Conservation (phyloP, 2,797 vertebrate species). For the Intellagama lesueurii region DNA sequence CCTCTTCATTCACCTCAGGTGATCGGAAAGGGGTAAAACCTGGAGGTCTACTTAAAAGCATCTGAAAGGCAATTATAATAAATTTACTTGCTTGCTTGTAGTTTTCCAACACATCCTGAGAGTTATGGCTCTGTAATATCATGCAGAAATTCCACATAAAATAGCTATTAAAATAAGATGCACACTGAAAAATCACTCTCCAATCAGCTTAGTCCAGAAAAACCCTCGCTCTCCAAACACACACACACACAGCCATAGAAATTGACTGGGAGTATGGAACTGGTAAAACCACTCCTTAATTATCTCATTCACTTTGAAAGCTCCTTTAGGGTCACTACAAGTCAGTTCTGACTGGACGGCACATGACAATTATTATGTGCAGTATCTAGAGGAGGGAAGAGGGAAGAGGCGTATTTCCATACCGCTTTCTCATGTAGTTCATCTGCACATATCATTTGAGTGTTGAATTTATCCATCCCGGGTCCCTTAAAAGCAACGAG, state of each 20-base stretch:
- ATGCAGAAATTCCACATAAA: background rate
- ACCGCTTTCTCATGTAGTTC: background rate
- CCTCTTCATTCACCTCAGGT: fast-evolving
- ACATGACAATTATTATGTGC: background rate
- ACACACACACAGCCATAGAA: background rate
- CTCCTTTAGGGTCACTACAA: no score
- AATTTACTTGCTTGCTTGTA: background rate
- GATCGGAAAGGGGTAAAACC: conserved; percentile 80
- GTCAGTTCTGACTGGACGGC: no score
- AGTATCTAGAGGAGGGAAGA: no score
- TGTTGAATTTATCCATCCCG: background rate
- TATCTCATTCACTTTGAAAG: no score
- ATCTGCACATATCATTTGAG: conserved; percentile 62
- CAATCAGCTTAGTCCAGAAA: background rate
- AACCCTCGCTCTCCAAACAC: no score
- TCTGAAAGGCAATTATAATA: background rate
- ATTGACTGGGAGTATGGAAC: no score
- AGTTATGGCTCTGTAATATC: background rate
- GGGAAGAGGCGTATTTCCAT: conserved; percentile 14
- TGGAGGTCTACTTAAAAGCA: conserved; percentile 61
- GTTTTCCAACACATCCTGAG: no score
- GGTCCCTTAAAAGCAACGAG: no score
- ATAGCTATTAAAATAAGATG: background rate
- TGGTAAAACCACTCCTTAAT: no score
- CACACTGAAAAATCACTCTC: no score